phyloP scores from a whole-genome alignment of 2,113 vertebrate genomes.

The Cathartes aura region DNA sequence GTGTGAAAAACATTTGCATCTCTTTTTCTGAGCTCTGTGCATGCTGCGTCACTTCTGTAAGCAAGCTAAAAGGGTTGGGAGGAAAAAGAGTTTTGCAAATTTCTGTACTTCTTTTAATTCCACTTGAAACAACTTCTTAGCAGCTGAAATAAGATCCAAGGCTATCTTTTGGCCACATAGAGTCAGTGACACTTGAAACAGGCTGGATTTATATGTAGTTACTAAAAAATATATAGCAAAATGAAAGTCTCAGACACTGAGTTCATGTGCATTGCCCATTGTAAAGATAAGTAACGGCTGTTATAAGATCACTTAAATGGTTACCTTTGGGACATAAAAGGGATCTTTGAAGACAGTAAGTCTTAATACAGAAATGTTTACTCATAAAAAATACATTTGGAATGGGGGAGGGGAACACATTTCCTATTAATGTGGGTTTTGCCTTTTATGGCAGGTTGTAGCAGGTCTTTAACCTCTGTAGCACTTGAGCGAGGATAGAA shows the following conservation, averaged over 20 bases:
- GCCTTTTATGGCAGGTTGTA: constrained; percentile 65
- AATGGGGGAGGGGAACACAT: constrained; percentile 42
- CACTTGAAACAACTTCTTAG: background rate
- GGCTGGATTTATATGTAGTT: constrained; percentile 72
- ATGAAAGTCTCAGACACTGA: constrained; percentile 55
- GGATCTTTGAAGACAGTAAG: constrained; percentile 74
- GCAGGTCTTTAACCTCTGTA: constrained; percentile 44
- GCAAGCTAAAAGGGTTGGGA: background rate
- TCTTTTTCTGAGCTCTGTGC: background rate
- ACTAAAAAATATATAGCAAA: constrained; percentile 76
- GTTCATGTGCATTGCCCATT: constrained; percentile 30
- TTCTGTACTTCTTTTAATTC: background rate
- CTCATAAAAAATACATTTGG: constrained; percentile 75
- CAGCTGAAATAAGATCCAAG: constrained; percentile 35
- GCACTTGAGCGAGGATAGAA: constrained; percentile 40
- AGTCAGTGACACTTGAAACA: constrained; percentile 37
- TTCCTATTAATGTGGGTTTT: constrained; percentile 56
- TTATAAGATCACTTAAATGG: constrained; percentile 78
- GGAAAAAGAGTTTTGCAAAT: background rate
- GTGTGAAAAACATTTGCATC: constrained; percentile 46
- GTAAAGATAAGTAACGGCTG: constrained; percentile 80
- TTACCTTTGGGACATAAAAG: constrained; percentile 79
- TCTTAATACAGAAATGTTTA: constrained; percentile 79
- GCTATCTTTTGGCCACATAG: constrained; percentile 20
- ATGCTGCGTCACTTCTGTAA: background rate